Evolutionary conservation across 1,140 invertebrate genomes (phyloP), one percentile per base, ranked within the genome.

Genomic region (Watersipora subatra): DNA sequence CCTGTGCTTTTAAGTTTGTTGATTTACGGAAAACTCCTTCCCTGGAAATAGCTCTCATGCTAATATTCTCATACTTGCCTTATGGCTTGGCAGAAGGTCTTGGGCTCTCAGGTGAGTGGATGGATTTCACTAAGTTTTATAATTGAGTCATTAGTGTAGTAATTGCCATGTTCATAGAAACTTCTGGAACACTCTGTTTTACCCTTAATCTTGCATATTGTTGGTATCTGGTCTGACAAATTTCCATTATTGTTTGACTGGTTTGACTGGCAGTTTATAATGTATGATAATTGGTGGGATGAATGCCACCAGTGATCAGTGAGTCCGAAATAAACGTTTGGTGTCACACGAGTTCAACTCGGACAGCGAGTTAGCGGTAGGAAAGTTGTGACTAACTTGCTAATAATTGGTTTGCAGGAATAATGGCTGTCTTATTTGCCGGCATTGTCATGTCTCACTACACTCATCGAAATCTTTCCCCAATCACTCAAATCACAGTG

Each of bases 381-480:
- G n/a, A n/a, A n/a, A n/a, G n/a, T n/a, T n/a, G n/a, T n/a, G n/a
- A n/a, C n/a, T n/a, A n/a, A n/a, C n/a, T n/a, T n/a, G n/a, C n/a
- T n/a, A n/a, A n/a, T n/a, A n/a, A n/a, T n/a, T n/a, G n/a, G n/a
- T n/a, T 73, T 83, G 68, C 81, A 89, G 92, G 93, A 66, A 99
- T 99, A 56, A 99, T 99, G 96, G 94, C 96, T 19, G 99, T 99
- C 73, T 81, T 99, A 66, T 97, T 98, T 76, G 96, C 93, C 83
- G 96, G 95, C 1, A 93, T 99, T 75, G 93, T 97, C 0, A 99
- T 99, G 96, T 97, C 94, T 0, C 96, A 99, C 78, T 99, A 99
- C 74, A 98, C 95, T 20, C 96, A 99, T 84, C 94, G 92, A 72
- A 99, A 99, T 80, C 81, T 99, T 19, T 98, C 95, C 1, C 96